Percentiles rank a stretch among this genome's conserved stretches.
These are phyloP conservation scores for Solea senegalensis DNA, from an alignment of 2,113 vertebrate species.

Conservation along the genomic window DNA sequence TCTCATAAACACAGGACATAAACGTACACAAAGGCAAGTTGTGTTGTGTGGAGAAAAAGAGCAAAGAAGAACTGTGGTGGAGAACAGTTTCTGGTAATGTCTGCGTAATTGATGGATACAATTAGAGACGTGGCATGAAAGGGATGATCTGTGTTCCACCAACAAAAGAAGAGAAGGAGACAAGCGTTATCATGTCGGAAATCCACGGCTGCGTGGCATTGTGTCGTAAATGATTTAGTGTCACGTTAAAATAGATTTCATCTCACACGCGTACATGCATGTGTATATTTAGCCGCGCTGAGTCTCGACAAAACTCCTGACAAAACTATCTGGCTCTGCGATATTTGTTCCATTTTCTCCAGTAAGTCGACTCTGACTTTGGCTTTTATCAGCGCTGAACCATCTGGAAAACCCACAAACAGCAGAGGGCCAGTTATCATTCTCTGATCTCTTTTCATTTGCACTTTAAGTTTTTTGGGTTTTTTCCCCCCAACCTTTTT, in stretches of 20 bases:
- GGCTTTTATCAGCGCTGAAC: too few relatives aligned
- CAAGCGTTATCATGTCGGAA: not conserved
- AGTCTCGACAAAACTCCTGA: not conserved
- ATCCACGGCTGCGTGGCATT: not conserved
- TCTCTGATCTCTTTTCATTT: not conserved
- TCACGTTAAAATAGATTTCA: not conserved
- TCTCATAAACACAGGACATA: slow-evolving; percentile 13
- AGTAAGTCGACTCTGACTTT: too few relatives aligned
- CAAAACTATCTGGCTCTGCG: not conserved
- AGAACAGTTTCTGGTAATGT: slow-evolving; percentile 25
- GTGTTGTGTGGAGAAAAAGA: too few relatives aligned
- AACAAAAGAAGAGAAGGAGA: too few relatives aligned
- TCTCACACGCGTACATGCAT: not conserved
- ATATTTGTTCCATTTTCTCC: too few relatives aligned
- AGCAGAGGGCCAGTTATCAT: too few relatives aligned
- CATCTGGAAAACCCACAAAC: too few relatives aligned
- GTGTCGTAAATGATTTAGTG: not conserved
- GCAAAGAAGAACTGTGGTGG: slow-evolving; percentile 14
- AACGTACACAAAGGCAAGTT: too few relatives aligned
- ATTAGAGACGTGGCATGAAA: not conserved
- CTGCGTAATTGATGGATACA: slow-evolving; percentile 6
- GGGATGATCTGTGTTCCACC: too few relatives aligned
- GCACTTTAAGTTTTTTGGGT: not conserved
- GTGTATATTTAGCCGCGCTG: not conserved
- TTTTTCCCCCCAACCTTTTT: not conserved